A percentile compares a stretch with the other conserved stretches of the same genome.
Conservation (phyloP, 2,888 invertebrate genomes). For the Formica aserva region DNA sequence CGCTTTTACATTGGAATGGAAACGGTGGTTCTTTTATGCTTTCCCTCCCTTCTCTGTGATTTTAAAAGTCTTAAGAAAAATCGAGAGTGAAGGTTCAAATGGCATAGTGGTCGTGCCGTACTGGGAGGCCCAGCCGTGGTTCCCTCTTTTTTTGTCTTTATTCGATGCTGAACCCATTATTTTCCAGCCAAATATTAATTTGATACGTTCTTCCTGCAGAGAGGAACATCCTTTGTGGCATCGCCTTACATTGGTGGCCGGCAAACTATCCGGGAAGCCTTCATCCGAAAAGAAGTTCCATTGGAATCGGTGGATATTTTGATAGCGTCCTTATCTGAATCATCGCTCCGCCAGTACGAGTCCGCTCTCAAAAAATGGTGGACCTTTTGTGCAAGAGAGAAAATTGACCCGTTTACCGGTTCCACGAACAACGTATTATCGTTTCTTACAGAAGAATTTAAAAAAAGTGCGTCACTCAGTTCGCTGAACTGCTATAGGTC, state of each 20-base stretch:
- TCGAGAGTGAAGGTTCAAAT: neutral
- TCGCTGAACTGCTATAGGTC: neutral
- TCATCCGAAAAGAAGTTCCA: neutral
- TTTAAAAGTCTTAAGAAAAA: neutral
- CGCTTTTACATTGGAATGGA: neutral
- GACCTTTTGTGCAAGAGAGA: neutral
- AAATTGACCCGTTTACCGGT: constrained; percentile 9
- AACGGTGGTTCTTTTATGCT: neutral
- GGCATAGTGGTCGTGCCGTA: neutral
- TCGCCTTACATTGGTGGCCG: neutral
- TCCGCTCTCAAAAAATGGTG: neutral
- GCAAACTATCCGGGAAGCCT: neutral
- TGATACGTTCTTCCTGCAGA: neutral
- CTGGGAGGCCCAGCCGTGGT: neutral
- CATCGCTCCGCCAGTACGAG: neutral
- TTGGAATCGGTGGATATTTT: neutral
- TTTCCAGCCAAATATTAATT: neutral
- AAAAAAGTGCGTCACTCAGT: neutral
- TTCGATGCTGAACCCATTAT: neutral
- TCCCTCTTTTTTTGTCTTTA: neutral
- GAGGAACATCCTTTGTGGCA: neutral
- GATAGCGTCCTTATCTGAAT: neutral
- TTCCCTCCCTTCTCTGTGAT: neutral
- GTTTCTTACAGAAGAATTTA: constrained; percentile 51
- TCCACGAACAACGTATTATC: neutral